Percentiles rank a stretch among this genome's conserved stretches.
phyloP scores from a whole-genome alignment of 2,797 vertebrate genomes.

The Sylvia borin region DNA sequence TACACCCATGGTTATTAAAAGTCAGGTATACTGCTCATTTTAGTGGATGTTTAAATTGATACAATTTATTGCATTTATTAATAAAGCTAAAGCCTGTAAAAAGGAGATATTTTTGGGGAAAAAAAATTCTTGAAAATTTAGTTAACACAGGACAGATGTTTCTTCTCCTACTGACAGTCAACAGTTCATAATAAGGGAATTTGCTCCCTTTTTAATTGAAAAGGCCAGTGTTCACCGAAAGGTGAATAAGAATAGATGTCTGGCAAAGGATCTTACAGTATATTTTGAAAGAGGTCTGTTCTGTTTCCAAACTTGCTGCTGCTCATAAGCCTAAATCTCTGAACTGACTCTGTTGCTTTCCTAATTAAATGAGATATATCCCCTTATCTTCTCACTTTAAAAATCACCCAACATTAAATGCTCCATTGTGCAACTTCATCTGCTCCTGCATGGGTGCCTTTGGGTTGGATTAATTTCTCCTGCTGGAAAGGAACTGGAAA shows the following conservation, averaged over 20 bases:
- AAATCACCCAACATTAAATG: rapidly evolving
- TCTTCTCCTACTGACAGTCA: constrained; percentile 50
- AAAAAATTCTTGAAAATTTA: background rate
- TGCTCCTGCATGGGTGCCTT: background rate
- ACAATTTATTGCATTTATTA: constrained; percentile 21
- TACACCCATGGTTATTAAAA: background rate
- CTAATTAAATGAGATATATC: background rate
- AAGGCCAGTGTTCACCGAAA: background rate
- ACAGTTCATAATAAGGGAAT: constrained; percentile 31
- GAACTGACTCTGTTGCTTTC: background rate
- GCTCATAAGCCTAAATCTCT: background rate
- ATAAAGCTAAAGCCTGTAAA: constrained; percentile 29
- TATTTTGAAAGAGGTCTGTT: constrained; percentile 35
- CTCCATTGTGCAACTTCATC: background rate
- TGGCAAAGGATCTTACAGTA: constrained; percentile 30
- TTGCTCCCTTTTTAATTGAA: constrained; percentile 54
- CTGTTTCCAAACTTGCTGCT: background rate
- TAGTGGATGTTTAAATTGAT: background rate
- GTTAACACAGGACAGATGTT: constrained; percentile 52
- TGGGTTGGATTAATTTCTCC: background rate
- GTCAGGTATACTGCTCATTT: background rate
- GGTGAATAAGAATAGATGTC: constrained; percentile 31
- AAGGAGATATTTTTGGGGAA: background rate
- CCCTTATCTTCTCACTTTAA: background rate
- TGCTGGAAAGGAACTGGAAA: constrained; percentile 40